These are phyloP conservation scores for Circaetus cinerascens DNA, from an alignment of 2,113 vertebrate species.

Conservation along the genomic window DNA sequence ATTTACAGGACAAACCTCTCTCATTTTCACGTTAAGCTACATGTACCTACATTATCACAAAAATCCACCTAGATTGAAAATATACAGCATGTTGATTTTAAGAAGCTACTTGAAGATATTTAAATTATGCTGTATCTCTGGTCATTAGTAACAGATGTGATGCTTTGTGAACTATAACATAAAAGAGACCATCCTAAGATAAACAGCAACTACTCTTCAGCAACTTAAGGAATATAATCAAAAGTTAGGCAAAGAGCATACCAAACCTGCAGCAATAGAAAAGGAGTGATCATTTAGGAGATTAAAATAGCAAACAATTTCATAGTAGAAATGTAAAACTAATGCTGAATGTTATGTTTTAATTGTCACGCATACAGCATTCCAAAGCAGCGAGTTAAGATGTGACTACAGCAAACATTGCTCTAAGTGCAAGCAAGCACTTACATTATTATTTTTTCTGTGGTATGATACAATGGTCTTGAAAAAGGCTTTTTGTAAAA, in stretches of 20 bases:
- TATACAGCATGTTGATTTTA: neutral
- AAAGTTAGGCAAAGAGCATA: neutral
- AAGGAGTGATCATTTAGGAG: neutral
- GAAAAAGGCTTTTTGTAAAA: neutral
- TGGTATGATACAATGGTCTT: neutral
- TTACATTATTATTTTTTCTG: neutral
- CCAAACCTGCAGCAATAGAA: neutral
- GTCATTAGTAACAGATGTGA: neutral
- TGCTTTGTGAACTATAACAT: neutral
- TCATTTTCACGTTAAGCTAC: neutral
- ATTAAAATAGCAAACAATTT: neutral
- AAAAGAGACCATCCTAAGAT: neutral
- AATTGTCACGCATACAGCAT: neutral
- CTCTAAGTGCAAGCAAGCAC: neutral
- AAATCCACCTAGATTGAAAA: neutral
- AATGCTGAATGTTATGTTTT: neutral
- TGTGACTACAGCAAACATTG: neutral
- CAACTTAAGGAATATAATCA: neutral
- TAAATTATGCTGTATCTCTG: neutral
- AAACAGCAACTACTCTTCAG: neutral
- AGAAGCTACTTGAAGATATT: neutral
- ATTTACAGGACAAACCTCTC: neutral
- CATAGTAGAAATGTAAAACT: neutral
- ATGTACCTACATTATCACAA: accelerated
- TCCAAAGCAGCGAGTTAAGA: neutral